Evolutionary conservation across 2,888 invertebrate species (phyloP), one percentile per base, ranked within the genome.

Genomic region (Parnassius orleans): DNA sequence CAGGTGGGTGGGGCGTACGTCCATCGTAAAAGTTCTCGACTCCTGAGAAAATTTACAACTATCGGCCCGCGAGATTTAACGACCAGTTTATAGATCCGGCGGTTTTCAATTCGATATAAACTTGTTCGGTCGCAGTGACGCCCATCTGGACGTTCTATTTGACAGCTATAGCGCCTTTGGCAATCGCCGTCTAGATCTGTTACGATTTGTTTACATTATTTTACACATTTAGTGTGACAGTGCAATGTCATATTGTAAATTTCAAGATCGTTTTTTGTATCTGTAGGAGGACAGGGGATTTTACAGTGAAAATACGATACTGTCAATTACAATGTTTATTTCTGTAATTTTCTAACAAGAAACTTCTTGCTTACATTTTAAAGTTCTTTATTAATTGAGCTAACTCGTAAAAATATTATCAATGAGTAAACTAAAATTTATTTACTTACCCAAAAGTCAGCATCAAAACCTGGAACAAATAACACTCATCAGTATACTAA

Each of bases 21-120:
- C 83, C 84, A 79, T 87, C 89, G 88, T 90, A 90, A 90, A 89
- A 84, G 76, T 78, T 77, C 75, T 74, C 78, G 74, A 79, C 81
- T 82, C 82, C 78, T 79, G 78, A 77, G 84, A 76, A 86, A 84
- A 90, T 90, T 90, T 90, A 90, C 87, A 87, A 86, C 88, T 85
- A 87, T 84, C 84, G 81, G 48, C 79, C 78, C 74, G 79, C 79
- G 83, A 86, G 87, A 89, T 89, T 90, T 90, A 89, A 91, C 89
- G 86, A 86, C 66, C 86, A 84, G 87, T 90, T 90, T 90, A 90
- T 89, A 86, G 90, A 87, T 86, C 82, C 79, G 73, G 75, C 78
- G 81, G 85, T 84, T 87, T 87, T 81, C 87, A 89, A 83, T 82
- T 81, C 82, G 79, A 79, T 85, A 82, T 86, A 85, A 86, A 86